Conservation (phyloP, 2,797 vertebrate species). For the Sparus aurata region DNA sequence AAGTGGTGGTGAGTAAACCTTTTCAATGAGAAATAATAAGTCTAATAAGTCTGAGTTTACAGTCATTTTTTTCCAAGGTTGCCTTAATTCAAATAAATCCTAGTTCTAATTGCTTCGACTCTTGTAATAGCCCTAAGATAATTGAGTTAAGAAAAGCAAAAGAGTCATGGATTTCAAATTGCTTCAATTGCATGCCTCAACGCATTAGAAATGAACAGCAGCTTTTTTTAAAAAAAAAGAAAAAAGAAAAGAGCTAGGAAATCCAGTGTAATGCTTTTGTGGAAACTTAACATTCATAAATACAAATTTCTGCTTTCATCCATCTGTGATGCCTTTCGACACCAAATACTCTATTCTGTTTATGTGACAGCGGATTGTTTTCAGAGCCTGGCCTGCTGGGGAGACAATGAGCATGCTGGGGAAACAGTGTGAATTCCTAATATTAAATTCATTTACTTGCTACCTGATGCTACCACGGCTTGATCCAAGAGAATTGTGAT, state of each 20-base stretch:
- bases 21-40: constrained; percentile 47
- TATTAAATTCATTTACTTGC: constrained; percentile 72
- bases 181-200: constrained; percentile 43
- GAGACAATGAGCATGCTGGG: constrained; percentile 60
- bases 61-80: constrained; percentile 8
- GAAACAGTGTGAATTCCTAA: constrained; percentile 59
- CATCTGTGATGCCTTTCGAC: constrained; percentile 36
- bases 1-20: constrained; percentile 57
- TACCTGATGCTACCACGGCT: constrained; percentile 56
- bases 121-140: constrained; percentile 39
- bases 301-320: constrained; percentile 39
- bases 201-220: constrained; percentile 50
- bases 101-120: constrained; percentile 55
- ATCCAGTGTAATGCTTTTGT: constrained; percentile 26
- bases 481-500: constrained; percentile 62
- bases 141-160: constrained; percentile 56
- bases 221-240: background rate
- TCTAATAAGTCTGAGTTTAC: constrained; percentile 34
- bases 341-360: constrained; percentile 54
- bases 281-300: constrained; percentile 53
- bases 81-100: constrained; percentile 60
- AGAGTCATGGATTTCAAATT: constrained; percentile 49
- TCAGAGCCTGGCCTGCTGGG: constrained; percentile 53
- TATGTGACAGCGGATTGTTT: constrained; percentile 52
- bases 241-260: background rate